A percentile compares a stretch with the other conserved stretches of the same genome.
These are phyloP conservation scores for Glandiceps talaboti DNA, from an alignment of 53 echinoderm and acorn worm genomes.

Conservation along the genomic window DNA sequence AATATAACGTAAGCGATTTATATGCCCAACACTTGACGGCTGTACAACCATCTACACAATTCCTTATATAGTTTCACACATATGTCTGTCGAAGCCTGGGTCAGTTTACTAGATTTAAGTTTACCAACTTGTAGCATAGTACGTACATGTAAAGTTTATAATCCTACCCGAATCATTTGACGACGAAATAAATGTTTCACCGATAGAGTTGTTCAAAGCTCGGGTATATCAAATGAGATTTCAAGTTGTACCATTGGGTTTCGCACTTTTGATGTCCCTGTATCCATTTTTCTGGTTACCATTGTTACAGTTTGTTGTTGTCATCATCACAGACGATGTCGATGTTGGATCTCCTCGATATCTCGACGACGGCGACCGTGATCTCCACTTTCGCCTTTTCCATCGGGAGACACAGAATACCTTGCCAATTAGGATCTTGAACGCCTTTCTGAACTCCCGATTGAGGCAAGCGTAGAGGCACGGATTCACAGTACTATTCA, in stretches of 20 bases:
- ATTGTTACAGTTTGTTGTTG: neutral
- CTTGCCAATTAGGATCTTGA: conserved; percentile 9
- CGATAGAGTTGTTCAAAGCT: too few relatives aligned
- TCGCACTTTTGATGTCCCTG: neutral
- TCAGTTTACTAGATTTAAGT: too few relatives aligned
- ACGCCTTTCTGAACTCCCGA: conserved; percentile 74
- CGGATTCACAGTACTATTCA: conserved; percentile 70
- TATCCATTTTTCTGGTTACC: neutral
- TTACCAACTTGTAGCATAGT: too few relatives aligned
- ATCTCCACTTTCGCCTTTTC: neutral
- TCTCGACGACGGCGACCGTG: neutral
- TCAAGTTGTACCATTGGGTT: neutral
- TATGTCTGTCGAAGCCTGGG: too few relatives aligned
- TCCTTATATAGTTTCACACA: too few relatives aligned
- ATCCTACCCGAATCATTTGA: neutral
- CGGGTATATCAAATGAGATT: neutral
- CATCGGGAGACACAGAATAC: neutral
- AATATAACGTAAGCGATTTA: too few relatives aligned
- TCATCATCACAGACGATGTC: neutral
- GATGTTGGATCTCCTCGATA: neutral
- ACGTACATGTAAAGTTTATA: neutral
- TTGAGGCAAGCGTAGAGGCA: conserved; percentile 67
- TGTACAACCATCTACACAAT: too few relatives aligned
- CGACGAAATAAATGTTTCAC: neutral
- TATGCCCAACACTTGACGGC: too few relatives aligned